Conservation (phyloP, 2,113 vertebrate genomes). For the Etheostoma cragini region DNA sequence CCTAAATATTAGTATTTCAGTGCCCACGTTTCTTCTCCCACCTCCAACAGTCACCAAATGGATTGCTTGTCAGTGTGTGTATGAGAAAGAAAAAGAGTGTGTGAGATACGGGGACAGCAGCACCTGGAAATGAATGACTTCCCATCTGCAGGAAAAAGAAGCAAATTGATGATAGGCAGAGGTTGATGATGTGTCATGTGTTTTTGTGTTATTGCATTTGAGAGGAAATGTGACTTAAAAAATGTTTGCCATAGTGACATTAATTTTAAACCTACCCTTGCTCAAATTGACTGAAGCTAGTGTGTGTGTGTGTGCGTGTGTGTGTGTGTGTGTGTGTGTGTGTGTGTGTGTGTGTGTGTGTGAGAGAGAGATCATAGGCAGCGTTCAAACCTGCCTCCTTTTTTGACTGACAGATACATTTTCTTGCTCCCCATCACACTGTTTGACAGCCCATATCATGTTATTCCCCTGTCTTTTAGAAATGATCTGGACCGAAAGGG, state of each 20-base stretch:
- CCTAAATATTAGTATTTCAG: slow-evolving; percentile 22
- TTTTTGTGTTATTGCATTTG: slow-evolving; percentile 35
- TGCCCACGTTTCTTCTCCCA: slow-evolving; percentile 24
- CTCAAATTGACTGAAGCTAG: slow-evolving; percentile 24
- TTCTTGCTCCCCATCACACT: slow-evolving; percentile 36
- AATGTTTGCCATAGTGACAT: slow-evolving; percentile 34
- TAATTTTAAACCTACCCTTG: slow-evolving; percentile 47
- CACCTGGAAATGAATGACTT: slow-evolving; percentile 68
- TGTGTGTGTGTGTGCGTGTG: background rate
- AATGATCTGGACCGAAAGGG: slow-evolving; percentile 31
- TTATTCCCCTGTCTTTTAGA: slow-evolving; percentile 22
- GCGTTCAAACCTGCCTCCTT: slow-evolving; percentile 47
- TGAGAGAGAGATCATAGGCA: background rate
- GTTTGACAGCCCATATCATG: slow-evolving; percentile 33
- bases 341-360: slow-evolving; percentile 44
- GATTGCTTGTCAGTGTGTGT: slow-evolving; percentile 43
- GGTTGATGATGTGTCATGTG: slow-evolving; percentile 53
- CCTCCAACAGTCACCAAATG: slow-evolving; percentile 40
- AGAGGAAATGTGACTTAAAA: slow-evolving; percentile 49
- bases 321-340: slow-evolving; percentile 8
- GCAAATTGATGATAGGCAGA: slow-evolving; percentile 46
- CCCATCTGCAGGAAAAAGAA: slow-evolving; percentile 44
- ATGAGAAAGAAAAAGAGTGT: slow-evolving; percentile 43
- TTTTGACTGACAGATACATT: slow-evolving; percentile 71
- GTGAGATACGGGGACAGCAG: slow-evolving; percentile 39